Percentiles rank a stretch among this genome's conserved stretches.
These are phyloP conservation scores for Gracilinanus agilis DNA, from an alignment of 2,113 vertebrate species.

Conservation along the genomic window DNA sequence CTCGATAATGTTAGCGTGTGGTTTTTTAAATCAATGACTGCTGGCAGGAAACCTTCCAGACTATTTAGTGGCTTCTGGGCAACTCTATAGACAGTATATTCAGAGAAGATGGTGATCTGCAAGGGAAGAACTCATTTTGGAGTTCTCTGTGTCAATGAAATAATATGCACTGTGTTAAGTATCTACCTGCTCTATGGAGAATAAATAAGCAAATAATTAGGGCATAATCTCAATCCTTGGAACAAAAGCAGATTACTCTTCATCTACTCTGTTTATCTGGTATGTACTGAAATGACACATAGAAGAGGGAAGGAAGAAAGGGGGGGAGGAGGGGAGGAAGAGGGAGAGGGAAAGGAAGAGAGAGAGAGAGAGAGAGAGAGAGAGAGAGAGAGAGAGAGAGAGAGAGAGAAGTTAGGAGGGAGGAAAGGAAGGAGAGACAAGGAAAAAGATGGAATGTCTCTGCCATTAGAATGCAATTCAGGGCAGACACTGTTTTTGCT, in stretches of 20 bases:
- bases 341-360: too few relatives aligned
- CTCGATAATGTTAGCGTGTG: too few relatives aligned
- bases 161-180: neutral
- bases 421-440: neutral
- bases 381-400: fast-evolving
- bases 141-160: neutral
- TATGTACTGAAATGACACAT: neutral
- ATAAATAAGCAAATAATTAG: neutral
- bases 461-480: neutral
- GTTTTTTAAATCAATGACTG: too few relatives aligned
- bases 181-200: too few relatives aligned
- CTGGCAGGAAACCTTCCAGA: too few relatives aligned
- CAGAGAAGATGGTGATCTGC: neutral
- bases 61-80: too few relatives aligned
- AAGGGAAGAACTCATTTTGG: neutral
- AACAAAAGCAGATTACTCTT: neutral
- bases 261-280: too few relatives aligned
- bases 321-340: too few relatives aligned
- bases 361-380: fast-evolving
- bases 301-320: neutral
- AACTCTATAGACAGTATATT: neutral
- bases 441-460: neutral
- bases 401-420: too few relatives aligned
- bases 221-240: too few relatives aligned
- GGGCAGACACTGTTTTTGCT: neutral